Evolutionary conservation across 2,888 invertebrate species (phyloP).

Genomic region (Zaprionus bogoriensis): DNA sequence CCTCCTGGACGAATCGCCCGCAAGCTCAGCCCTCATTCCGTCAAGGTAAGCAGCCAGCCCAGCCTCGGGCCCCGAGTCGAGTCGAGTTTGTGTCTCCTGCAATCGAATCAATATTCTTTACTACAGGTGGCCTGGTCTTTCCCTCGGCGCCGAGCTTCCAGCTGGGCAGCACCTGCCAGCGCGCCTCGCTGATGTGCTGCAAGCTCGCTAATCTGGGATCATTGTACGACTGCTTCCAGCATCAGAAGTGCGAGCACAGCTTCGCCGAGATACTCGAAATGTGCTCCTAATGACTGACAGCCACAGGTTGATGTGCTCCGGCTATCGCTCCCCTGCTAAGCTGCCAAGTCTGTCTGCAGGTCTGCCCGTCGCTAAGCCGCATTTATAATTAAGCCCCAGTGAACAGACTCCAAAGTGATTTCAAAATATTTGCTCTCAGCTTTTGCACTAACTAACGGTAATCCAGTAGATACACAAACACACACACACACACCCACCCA

Average conservation of each 20-base stretch:
- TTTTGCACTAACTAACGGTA: background rate
- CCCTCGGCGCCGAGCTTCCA: slow-evolving; percentile 37
- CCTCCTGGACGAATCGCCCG: background rate
- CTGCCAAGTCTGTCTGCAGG: background rate
- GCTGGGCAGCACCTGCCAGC: slow-evolving; percentile 84
- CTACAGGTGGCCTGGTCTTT: slow-evolving; percentile 42
- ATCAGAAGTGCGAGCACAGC: slow-evolving; percentile 84
- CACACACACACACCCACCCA: too few species aligned
- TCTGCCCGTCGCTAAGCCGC: background rate
- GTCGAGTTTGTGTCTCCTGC: too few species aligned
- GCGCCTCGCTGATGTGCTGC: slow-evolving; percentile 89
- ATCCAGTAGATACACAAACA: background rate
- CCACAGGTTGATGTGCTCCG: background rate
- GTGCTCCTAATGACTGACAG: slow-evolving; percentile 46
- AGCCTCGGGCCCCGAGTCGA: too few species aligned
- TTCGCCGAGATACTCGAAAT: slow-evolving; percentile 43
- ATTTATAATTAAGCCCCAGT: slow-evolving; percentile 20
- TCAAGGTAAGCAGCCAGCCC: slow-evolving; percentile 42
- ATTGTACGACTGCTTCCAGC: slow-evolving; percentile 86
- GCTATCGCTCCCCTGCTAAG: too few species aligned
- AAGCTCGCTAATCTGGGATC: slow-evolving; percentile 83
- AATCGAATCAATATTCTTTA: background rate
- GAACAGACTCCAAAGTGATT: background rate
- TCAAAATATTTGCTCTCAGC: background rate
- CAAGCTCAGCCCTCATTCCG: slow-evolving; percentile 9